Evolutionary conservation across 2,113 vertebrate species (phyloP).

Genomic region (Bos javanicus): DNA sequence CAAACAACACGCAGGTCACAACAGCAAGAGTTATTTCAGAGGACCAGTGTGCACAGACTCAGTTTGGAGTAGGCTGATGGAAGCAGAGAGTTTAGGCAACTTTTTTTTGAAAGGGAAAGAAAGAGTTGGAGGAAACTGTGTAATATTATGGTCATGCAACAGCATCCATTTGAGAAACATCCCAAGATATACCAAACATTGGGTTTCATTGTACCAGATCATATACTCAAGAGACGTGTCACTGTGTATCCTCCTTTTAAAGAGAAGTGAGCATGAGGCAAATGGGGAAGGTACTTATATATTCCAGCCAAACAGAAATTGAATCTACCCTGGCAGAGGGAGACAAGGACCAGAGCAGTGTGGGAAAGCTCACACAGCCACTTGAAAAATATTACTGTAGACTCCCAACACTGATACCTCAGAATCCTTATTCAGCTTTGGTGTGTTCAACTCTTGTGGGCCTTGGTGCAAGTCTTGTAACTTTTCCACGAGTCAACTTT

Average conservation of each 20-base stretch:
- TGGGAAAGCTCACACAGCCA: background rate
- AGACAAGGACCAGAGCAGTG: background rate
- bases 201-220: background rate
- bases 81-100: background rate
- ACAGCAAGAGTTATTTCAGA: background rate
- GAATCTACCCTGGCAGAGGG: background rate
- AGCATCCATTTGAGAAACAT: background rate
- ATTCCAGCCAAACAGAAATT: background rate
- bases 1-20: background rate
- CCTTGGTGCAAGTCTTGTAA: constrained; percentile 42
- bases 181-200: background rate
- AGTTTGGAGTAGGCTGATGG: background rate
- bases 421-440: constrained; percentile 6
- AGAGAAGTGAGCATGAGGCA: background rate
- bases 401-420: background rate
- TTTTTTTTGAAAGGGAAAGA: background rate
- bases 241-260: background rate
- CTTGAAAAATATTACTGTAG: constrained; percentile 21
- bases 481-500: constrained; percentile 5
- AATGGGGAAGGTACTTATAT: background rate
- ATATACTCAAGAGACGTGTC: background rate
- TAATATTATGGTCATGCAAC: background rate
- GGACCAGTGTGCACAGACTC: background rate
- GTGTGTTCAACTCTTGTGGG: background rate
- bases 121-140: background rate